A percentile compares a stretch with the other conserved stretches of the same genome.
Conservation (phyloP, 2,797 vertebrate genomes). For the Tapera naevia region DNA sequence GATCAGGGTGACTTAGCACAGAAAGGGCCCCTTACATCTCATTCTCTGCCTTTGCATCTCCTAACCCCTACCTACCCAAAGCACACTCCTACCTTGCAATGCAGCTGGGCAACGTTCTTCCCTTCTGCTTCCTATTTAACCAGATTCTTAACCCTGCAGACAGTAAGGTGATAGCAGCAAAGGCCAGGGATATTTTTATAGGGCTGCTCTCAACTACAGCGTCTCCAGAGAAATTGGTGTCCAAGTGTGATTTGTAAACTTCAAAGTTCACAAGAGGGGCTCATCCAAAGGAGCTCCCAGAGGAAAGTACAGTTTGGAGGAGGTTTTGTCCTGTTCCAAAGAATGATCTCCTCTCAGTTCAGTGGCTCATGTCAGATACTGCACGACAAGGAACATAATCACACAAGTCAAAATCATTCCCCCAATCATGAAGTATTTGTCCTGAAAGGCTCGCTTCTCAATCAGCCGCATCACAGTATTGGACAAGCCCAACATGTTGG, state of each 20-base stretch:
- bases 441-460: conserved; percentile 93
- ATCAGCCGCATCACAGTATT: conserved; percentile 98
- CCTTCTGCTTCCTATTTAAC: neutral
- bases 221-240: neutral
- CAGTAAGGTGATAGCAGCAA: neutral
- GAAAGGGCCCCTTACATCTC: neutral
- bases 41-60: neutral
- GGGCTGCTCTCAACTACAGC: neutral
- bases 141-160: neutral
- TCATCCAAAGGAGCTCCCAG: neutral
- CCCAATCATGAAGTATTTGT: conserved; percentile 96
- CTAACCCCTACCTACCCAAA: neutral
- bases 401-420: conserved; percentile 95
- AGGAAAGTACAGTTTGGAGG: conserved; percentile 18
- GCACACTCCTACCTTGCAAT: neutral
- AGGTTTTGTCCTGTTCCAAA: neutral
- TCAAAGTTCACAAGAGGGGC: neutral
- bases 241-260: neutral
- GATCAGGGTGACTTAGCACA: neutral
- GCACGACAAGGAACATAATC: conserved; percentile 90
- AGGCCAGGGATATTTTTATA: neutral
- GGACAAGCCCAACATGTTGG: conserved; percentile 95
- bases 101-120: neutral
- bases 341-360: neutral
- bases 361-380: conserved; percentile 89